Base-by-base conservation (phyloP, 2,113 vertebrate species). In the Hucho hucho region DNA sequence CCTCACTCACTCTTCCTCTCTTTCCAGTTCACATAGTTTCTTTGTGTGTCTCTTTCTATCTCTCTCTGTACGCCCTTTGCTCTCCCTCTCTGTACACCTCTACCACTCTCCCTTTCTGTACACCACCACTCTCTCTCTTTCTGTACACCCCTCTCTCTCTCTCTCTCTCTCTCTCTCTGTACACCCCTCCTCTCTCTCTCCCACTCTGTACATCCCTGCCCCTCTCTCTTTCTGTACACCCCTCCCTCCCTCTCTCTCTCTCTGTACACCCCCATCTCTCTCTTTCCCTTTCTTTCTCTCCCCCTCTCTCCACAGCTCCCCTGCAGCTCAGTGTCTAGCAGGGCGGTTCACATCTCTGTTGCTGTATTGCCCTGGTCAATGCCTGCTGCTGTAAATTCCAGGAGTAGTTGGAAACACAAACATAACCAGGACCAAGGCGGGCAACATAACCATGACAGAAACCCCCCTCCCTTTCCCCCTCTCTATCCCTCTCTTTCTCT, bases 351-450 rank as follows among this genome's bases (percentile, higher is more conserved):
- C 88, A 87, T 90, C 87, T 77, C 65, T 66, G 77, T 58, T 82
- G 78, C 81, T 75, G 81, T 82, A 75, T 79, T 76, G 82, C 85
- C 81, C 83, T 83, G 24, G 76, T 81, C 79, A 75, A 75, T 86
- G 87, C 79, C 83, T 86, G 92, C 82, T 86, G 92, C 89, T 88
- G 89, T 93, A 93, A 93, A 94, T 93, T 93, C 93, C 91, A 91
- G 86, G 70, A 87, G 86, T 83, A 87, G 83, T 66, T 92, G 91
- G 91, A 93, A 92, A 93, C 90, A 91, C 91, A 93, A 94, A 94
- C 92, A 93, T 81, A 88, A 83, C 61, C 84, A 69, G 78, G 83
- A 79, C 81, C 29, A 75, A 83, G 74, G 82, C 73, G 75, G 80
- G 75, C 79, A 24, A 74, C 78, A 81, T 80, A 79, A 73, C 79